Conservation (phyloP, 2,888 invertebrate genomes). For the Xylota segnis region DNA sequence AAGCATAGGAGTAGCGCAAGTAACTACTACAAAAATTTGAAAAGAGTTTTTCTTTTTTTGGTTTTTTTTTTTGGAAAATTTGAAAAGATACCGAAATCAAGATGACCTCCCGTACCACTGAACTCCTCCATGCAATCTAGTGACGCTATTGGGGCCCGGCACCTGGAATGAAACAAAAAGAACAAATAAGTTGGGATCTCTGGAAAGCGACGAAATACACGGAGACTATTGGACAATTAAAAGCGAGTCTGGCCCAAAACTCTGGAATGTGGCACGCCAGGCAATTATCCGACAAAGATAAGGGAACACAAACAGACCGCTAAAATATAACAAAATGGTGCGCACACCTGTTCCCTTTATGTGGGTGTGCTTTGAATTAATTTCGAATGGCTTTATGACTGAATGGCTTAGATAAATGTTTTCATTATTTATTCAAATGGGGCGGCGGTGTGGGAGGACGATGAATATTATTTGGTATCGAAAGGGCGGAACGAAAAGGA, state of each 20-base stretch:
- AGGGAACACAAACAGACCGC: slow-evolving; percentile 11
- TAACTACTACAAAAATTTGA: slow-evolving; percentile 78
- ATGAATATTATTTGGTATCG: slow-evolving; percentile 18
- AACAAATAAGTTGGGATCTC: slow-evolving; percentile 23
- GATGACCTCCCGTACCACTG: slow-evolving; percentile 88
- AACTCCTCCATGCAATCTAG: slow-evolving; percentile 98
- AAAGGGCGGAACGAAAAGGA: slow-evolving; percentile 20
- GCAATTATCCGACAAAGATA: slow-evolving; percentile 47
- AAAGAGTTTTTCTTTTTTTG: slow-evolving; percentile 80
- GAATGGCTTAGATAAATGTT: slow-evolving; percentile 65
- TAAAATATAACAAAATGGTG: slow-evolving; percentile 36
- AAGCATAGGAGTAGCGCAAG: slow-evolving; percentile 35
- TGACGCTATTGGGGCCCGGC: slow-evolving; percentile 96
- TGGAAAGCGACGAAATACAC: slow-evolving; percentile 10
- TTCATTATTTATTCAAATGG: slow-evolving; percentile 67
- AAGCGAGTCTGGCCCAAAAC: slow-evolving; percentile 39
- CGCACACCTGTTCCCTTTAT: slow-evolving; percentile 53
- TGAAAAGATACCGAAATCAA: slow-evolving; percentile 85
- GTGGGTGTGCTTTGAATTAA: slow-evolving; percentile 59
- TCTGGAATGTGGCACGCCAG: slow-evolving; percentile 24
- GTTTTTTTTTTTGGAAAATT: slow-evolving; percentile 78
- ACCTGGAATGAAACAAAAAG: slow-evolving; percentile 86
- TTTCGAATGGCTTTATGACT: slow-evolving; percentile 60
- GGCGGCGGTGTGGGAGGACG: slow-evolving; percentile 8
- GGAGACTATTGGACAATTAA: slow-evolving; percentile 39